A percentile compares a stretch with the other conserved stretches of the same genome.
phyloP scores from a whole-genome alignment of 2,113 vertebrate genomes.

The Camelus dromedarius region DNA sequence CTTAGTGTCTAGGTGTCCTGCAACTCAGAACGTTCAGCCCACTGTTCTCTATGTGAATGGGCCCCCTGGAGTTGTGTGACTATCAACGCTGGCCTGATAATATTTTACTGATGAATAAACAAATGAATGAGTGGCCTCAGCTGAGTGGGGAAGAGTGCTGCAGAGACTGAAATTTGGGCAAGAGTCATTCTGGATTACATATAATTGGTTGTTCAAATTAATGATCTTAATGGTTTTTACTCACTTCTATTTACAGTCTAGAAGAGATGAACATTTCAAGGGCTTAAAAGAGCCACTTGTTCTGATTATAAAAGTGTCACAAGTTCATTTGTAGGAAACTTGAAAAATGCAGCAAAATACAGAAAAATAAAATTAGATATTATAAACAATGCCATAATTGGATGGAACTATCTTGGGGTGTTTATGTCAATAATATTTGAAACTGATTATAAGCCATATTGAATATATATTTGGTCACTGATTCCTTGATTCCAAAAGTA shows the following conservation, averaged over 20 bases:
- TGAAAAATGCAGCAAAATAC: slow-evolving; percentile 31
- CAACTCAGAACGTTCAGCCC: not conserved
- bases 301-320: not conserved
- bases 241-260: not conserved
- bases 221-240: not conserved
- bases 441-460: not conserved
- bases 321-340: not conserved
- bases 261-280: not conserved
- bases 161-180: not conserved
- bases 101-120: not conserved
- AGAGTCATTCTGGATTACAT: not conserved
- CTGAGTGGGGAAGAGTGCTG: not conserved
- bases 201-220: not conserved
- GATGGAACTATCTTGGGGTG: not conserved
- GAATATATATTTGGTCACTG: not conserved
- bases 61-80: not conserved
- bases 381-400: not conserved
- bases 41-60: not conserved
- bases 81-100: not conserved
- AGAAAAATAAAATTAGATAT: slow-evolving; percentile 25
- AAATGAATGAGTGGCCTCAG: not conserved
- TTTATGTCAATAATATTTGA: not conserved
- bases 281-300: not conserved
- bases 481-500: not conserved
- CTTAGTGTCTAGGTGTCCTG: not conserved